Percentiles rank a stretch among this genome's conserved stretches.
phyloP scores from a whole-genome alignment of 2,797 vertebrate genomes.

The Hapalemur alaotrensis region DNA sequence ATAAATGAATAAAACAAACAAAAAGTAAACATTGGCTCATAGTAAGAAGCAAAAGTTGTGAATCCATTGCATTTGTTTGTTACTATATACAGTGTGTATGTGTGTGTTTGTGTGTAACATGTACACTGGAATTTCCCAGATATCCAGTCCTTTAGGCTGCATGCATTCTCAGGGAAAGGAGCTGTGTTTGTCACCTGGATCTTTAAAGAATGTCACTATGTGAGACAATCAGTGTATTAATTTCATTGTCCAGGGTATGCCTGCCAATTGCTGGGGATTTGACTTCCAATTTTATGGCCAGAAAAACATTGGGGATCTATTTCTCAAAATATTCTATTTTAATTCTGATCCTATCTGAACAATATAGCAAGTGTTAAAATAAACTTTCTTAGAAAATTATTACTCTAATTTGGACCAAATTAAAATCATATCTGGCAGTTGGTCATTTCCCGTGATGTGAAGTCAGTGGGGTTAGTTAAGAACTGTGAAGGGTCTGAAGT shows the following conservation, averaged over 20 bases:
- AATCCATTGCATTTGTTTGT: neutral
- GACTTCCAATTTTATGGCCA: neutral
- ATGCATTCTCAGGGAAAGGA: neutral
- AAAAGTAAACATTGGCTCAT: neutral
- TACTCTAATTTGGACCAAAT: neutral
- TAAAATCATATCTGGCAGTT: neutral
- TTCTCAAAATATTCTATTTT: neutral
- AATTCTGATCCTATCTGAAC: neutral
- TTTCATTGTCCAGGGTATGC: neutral
- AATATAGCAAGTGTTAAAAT: neutral
- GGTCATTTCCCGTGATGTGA: neutral
- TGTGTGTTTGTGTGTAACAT: neutral
- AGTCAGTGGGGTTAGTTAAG: neutral
- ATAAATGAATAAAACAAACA: neutral
- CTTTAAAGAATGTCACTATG: neutral
- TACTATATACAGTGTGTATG: neutral
- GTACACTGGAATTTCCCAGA: neutral
- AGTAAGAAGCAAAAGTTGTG: neutral
- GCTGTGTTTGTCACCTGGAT: neutral
- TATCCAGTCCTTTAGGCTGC: no score
- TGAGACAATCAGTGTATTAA: neutral
- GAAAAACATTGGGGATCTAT: neutral
- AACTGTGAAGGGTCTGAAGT: neutral
- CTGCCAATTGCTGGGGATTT: neutral
- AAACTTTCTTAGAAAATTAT: neutral